Evolutionary conservation across 2,113 vertebrate genomes (phyloP).

Genomic region (Eudorcas thomsonii): DNA sequence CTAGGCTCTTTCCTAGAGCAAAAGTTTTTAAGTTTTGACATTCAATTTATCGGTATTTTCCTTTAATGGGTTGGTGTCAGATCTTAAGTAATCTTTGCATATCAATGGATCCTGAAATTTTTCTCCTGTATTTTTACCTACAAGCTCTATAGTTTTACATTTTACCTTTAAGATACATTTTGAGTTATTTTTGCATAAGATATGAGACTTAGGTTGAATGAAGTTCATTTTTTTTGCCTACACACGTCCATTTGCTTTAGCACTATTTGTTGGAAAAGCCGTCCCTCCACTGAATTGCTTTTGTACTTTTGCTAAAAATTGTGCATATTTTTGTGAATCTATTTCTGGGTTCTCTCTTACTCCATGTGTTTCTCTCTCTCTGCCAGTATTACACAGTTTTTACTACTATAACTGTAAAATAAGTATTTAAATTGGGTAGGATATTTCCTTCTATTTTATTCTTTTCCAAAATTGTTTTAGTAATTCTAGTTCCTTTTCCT

Average conservation of each 20-base stretch:
- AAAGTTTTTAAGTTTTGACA: neutral
- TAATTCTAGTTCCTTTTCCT: neutral
- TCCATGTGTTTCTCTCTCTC: neutral
- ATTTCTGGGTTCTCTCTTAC: neutral
- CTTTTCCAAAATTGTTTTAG: neutral
- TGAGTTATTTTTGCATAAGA: neutral
- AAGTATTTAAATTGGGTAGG: neutral
- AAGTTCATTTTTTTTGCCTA: neutral
- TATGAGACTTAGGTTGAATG: neutral
- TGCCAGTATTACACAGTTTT: neutral
- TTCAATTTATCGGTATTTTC: neutral
- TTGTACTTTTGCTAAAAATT: neutral
- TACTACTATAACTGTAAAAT: neutral
- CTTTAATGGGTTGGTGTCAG: neutral
- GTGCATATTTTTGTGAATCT: neutral
- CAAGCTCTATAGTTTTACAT: neutral
- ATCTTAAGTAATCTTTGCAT: neutral
- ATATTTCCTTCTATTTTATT: neutral
- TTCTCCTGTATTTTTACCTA: neutral
- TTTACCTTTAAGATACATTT: neutral
- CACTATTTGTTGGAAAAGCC: neutral
- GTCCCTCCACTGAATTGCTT: neutral
- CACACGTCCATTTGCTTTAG: neutral
- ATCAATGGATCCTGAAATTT: neutral
- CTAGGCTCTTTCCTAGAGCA: neutral